Conservation (phyloP, 2,113 vertebrate genomes). For the Antechinus flavipes region DNA sequence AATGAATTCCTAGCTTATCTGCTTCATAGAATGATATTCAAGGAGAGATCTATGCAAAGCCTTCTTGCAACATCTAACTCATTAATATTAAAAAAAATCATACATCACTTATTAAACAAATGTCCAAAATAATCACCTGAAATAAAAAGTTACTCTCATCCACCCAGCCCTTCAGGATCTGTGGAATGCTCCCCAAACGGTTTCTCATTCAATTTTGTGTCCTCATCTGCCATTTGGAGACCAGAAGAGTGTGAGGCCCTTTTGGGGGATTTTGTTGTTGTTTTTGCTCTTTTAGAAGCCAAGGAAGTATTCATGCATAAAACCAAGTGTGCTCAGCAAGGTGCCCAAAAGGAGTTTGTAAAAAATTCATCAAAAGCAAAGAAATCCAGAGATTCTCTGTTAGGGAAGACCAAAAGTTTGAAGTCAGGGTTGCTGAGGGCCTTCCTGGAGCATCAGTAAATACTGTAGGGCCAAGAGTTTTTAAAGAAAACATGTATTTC, state of each 20-base stretch:
- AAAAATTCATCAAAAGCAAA: neutral
- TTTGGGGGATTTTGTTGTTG: neutral
- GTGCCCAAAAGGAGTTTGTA: slow-evolving; percentile 12
- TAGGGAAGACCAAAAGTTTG: neutral
- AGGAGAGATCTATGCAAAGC: neutral
- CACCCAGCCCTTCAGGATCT: neutral
- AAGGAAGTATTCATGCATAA: neutral
- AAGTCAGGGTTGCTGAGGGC: neutral
- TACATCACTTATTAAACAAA: neutral
- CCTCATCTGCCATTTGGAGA: neutral
- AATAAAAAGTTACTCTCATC: neutral
- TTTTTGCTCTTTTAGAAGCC: slow-evolving; percentile 47
- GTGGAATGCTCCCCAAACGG: neutral
- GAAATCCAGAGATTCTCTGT: neutral
- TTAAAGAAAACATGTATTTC: neutral
- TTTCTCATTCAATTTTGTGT: slow-evolving; percentile 2
- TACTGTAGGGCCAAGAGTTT: neutral
- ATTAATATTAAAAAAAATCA: neutral
- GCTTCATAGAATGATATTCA: neutral
- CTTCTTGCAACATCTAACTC: neutral
- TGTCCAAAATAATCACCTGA: neutral
- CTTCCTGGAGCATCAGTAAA: neutral
- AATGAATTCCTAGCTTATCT: neutral
- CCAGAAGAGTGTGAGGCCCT: neutral
- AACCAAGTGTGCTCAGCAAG: slow-evolving; percentile 1